Evolutionary conservation across 2,888 invertebrate species (phyloP).

Genomic region (Sesia apiformis): DNA sequence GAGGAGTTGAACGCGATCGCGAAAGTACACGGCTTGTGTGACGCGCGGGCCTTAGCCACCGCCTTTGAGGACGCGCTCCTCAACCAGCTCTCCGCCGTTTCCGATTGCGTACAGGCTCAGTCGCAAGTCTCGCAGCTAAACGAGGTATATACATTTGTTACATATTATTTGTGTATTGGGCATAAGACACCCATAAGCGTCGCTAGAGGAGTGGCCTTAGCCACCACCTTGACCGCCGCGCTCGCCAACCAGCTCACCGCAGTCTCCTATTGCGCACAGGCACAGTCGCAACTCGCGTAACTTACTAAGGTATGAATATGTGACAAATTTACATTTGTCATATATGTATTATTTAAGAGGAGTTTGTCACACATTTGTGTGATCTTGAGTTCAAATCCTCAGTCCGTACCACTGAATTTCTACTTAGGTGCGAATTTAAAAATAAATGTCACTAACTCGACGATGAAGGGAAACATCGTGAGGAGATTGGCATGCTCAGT

Average conservation of each 20-base stretch:
- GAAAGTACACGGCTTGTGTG: constrained; percentile 56
- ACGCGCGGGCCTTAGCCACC: constrained; percentile 69
- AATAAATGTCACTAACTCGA: too few species aligned
- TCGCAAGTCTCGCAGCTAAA: constrained; percentile 68
- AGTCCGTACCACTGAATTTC: too few species aligned
- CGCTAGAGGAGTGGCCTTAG: too few species aligned
- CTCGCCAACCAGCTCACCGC: constrained; percentile 80
- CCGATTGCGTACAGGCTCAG: constrained; percentile 76
- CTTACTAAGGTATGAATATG: constrained; percentile 59
- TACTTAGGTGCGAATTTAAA: too few species aligned
- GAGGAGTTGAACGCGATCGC: constrained; percentile 79
- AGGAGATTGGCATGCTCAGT: too few species aligned
- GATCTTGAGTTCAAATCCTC: too few species aligned
- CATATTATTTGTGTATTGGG: too few species aligned
- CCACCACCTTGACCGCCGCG: constrained; percentile 28
- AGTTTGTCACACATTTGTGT: too few species aligned
- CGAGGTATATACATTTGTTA: constrained; percentile 47
- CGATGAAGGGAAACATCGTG: too few species aligned
- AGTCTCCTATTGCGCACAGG: constrained; percentile 76
- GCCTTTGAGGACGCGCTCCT: constrained; percentile 81
- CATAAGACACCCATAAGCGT: too few species aligned
- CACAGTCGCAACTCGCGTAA: constrained; percentile 71
- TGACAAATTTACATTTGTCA: too few species aligned
- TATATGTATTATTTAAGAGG: too few species aligned
- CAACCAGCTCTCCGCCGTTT: constrained; percentile 77